Evolutionary conservation across 2,888 invertebrate species (phyloP).

Genomic region (Drosophila mimica): DNA sequence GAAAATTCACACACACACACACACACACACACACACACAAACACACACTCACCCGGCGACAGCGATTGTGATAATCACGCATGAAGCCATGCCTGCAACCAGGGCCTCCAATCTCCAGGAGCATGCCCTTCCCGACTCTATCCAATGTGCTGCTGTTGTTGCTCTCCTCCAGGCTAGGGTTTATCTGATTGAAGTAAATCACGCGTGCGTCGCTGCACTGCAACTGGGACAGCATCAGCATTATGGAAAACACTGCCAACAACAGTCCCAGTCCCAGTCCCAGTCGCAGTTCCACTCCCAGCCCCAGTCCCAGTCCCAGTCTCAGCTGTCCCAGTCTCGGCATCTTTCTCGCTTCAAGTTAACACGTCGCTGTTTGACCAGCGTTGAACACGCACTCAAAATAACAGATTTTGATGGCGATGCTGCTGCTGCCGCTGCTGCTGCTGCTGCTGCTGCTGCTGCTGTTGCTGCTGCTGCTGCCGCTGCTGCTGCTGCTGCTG

Average conservation of each 20-base stretch:
- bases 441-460: not conserved
- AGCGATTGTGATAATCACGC: conserved; percentile 72
- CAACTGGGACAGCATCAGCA: conserved; percentile 13
- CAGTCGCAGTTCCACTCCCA: not conserved
- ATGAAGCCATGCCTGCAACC: conserved; percentile 56
- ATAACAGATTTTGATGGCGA: conserved; percentile 10
- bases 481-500: not conserved
- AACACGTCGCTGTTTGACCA: conserved; percentile 15
- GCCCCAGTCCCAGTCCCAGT: conserved; percentile 3
- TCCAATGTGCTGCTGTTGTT: conserved; percentile 3
- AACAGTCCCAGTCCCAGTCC: conserved; percentile 17
- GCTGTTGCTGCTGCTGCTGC: not conserved
- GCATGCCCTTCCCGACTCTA: conserved; percentile 60
- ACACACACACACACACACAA: conserved; percentile 44
- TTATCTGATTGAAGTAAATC: conserved; percentile 53
- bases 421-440: conserved; percentile 3
- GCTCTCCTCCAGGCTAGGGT: conserved; percentile 5
- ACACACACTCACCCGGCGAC: conserved; percentile 64
- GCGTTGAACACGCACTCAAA: conserved; percentile 22
- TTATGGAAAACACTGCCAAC: not conserved
- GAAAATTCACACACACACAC: not conserved
- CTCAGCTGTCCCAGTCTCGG: conserved; percentile 4
- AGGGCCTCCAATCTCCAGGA: conserved; percentile 50
- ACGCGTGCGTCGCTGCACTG: conserved; percentile 45
- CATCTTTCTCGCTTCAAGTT: conserved; percentile 33